Percentiles rank a stretch among this genome's conserved stretches.
phyloP scores from a whole-genome alignment of 2,113 vertebrate species.

The Heterotilapia buettikoferi region DNA sequence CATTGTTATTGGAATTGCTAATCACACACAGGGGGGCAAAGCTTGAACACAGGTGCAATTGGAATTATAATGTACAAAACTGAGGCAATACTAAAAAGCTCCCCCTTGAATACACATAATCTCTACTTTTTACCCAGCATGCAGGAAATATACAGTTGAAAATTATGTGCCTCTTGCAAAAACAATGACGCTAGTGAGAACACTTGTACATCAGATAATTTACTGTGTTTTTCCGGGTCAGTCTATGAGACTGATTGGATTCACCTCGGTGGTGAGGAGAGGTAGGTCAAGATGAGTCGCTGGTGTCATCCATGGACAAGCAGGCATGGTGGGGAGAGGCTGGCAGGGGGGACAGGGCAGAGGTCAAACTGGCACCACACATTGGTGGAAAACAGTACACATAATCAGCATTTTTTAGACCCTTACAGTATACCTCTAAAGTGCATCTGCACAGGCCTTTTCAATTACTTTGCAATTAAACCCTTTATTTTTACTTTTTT shows the following conservation, averaged over 20 bases:
- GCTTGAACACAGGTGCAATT: slow-evolving; percentile 31
- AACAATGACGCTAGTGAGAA: neutral
- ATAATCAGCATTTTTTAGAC: neutral
- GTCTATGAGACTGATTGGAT: neutral
- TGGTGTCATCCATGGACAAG: neutral
- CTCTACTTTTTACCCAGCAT: neutral
- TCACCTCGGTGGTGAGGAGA: neutral
- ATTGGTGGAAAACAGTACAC: neutral
- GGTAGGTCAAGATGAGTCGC: neutral
- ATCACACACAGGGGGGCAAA: slow-evolving; percentile 27
- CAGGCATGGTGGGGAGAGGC: neutral
- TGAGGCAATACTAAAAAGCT: neutral
- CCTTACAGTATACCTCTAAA: neutral
- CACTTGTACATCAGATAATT: neutral
- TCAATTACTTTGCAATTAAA: neutral
- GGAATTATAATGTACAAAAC: slow-evolving; percentile 19
- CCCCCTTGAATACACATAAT: neutral
- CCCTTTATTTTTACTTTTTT: neutral
- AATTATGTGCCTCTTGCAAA: neutral
- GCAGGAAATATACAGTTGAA: neutral
- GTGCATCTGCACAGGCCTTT: neutral
- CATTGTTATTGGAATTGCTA: slow-evolving; percentile 31
- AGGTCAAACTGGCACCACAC: neutral
- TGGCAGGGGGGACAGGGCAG: neutral
- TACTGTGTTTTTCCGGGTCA: neutral